These are phyloP conservation scores for Odontamblyopus rebecca DNA, from an alignment of 2,797 vertebrate species.

Conservation along the genomic window DNA sequence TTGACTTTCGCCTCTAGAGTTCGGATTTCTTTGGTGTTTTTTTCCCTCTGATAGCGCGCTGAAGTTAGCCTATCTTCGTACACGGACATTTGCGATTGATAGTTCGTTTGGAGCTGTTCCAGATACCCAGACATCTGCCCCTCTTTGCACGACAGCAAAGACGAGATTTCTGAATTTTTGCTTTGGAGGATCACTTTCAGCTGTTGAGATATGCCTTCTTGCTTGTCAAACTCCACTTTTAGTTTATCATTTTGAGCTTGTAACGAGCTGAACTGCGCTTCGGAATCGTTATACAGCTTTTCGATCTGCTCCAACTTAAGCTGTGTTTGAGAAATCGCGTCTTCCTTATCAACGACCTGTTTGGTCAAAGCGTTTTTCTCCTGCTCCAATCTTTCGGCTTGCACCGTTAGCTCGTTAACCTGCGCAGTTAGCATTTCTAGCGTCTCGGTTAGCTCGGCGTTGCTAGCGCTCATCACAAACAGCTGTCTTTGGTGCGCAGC, in stretches of 20 bases:
- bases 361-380: conserved; percentile 71
- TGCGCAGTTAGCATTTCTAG: conserved; percentile 65
- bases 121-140: conserved; percentile 85
- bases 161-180: conserved; percentile 87
- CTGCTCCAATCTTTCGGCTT: conserved; percentile 66
- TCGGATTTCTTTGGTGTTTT: conserved; percentile 66
- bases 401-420: conserved; percentile 69
- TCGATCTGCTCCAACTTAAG: conserved; percentile 66
- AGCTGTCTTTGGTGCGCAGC: conserved; percentile 76
- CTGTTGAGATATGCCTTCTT: conserved; percentile 79
- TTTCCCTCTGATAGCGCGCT: conserved; percentile 71
- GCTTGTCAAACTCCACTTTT: conserved; percentile 79
- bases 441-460: conserved; percentile 65
- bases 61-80: conserved; percentile 78
- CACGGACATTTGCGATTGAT: conserved; percentile 72
- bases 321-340: conserved; percentile 68
- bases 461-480: conserved; percentile 77
- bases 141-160: conserved; percentile 83
- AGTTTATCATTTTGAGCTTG: conserved; percentile 71
- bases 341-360: conserved; percentile 69
- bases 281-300: conserved; percentile 63
- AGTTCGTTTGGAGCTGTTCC: conserved; percentile 79
- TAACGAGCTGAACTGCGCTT: conserved; percentile 71
- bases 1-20: conserved; percentile 72
- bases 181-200: conserved; percentile 81